Conservation (phyloP, 2,113 vertebrate species). For the Sorex araneus region DNA sequence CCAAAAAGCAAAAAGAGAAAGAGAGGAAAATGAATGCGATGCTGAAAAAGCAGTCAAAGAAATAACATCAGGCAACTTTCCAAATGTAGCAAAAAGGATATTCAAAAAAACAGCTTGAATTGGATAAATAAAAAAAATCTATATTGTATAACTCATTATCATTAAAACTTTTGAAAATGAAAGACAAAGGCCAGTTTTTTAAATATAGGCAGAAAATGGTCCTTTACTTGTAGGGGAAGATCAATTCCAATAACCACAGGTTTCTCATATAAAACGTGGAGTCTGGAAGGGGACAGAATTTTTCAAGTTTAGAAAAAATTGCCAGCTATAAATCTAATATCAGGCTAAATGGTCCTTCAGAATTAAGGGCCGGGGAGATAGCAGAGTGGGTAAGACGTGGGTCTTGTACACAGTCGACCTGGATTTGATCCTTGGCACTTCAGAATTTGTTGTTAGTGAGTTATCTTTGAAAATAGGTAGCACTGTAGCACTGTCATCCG, state of each 20-base stretch:
- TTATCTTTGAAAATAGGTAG: no score
- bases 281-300: no score
- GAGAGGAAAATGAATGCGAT: neutral
- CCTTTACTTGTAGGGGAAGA: neutral
- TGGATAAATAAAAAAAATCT: neutral
- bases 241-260: neutral
- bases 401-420: no score
- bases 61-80: neutral
- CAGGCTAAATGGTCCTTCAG: no score
- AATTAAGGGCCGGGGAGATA: no score
- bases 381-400: no score
- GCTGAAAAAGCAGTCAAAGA: neutral
- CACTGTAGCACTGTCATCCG: no score
- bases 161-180: neutral
- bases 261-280: no score
- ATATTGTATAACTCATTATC: neutral
- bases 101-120: neutral
- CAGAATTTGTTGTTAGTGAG: no score
- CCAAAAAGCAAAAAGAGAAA: neutral
- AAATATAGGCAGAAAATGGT: neutral
- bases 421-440: no score
- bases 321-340: no score
- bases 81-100: constrained; percentile 13
- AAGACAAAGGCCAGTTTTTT: neutral
- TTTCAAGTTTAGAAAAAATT: no score